Evolutionary conservation across 2,113 vertebrate genomes (phyloP), one percentile per base, ranked within the genome.

Genomic region (Jaculus jaculus): DNA sequence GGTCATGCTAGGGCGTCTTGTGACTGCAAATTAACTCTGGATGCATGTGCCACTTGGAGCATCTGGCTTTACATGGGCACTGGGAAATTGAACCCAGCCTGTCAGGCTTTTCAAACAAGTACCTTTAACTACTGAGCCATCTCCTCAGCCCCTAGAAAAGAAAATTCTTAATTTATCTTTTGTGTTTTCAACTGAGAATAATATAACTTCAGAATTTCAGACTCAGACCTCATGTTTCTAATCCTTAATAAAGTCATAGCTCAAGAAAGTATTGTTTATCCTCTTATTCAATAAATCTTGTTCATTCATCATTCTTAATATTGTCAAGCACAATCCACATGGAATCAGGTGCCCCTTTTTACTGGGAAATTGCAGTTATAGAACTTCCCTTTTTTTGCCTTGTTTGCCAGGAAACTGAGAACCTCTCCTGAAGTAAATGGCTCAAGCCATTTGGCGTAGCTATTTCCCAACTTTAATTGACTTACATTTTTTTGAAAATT

Each of bases 291-390:
- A 3, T 95, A 78, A 78, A 91, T 15, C 37, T 92, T 63, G 6
- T 39, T 83, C 23, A 78, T 51, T 69, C 77, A 69, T 54, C 81
- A 81, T 84, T 87, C 74, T 85, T 86, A 90, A 37, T 85, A 60
- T 77, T 9, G 34, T 96, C 75, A 93, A 58, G 89, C 82, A 96
- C 94, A 94, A 83, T 92, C 65, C 30, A 88, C 21, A 77, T 66
- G 69, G 37, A 83, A 65, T 77, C 85, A 37, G 71, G 65, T 79
- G 65, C 39, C 54, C 89, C 66, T 80, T 96, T 85, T 89, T 87
- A 80, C 66, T 85, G 34, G 60, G 20, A 89, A 84, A 54, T 73
- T 96, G 58, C 30, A 84, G 16, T 84, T 87, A 58, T 42, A 24
- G 54, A 72, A 58, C 71, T 79, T 69, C 21, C 21, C 80, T 87